Evolutionary conservation across 1,140 invertebrate species (phyloP), one percentile per base, ranked within the genome.

Genomic region (Chlorops oryzae): DNA sequence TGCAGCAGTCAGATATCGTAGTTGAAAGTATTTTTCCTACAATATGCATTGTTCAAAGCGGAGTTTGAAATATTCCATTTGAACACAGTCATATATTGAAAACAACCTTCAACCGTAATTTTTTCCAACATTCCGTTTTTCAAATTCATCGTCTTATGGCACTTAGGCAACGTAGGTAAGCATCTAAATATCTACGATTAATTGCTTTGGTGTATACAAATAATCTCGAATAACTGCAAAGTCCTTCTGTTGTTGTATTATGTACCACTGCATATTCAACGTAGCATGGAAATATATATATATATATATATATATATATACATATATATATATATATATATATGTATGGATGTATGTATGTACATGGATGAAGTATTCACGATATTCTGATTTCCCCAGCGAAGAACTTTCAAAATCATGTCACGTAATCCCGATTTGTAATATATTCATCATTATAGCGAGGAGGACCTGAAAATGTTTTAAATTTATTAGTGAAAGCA

Each of bases 391-490:
- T n/a, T n/a, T n/a, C n/a, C n/a, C n/a, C n/a, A n/a, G n/a, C n/a
- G n/a, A n/a, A n/a, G n/a, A n/a, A n/a, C n/a, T n/a, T 47, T 52
- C 49, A 48, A 23, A 47, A 61, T 70, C 53, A 70, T 50, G 66
- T 61, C 40, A 63, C 62, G 47, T 60, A 70, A 49, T 70, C 66
- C 24, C 66, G 63, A 52, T 52, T 66, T 2, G 62, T 40, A 28
- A 55, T 47, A 38, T 63, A 70, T 40, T 70, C 66, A 43, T 70
- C 66, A 42, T 53, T 63, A 54, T 67, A 70, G 35, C 66, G 66
- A 62, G 50, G 52, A 57, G 21, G 48, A 56, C 5, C 13, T 21
- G 28, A 43, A 40, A 25, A 35, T 24, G 3, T 35, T 18, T 23
- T 9, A 34, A 22, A 35, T 5, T 20, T 28, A 34, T 10, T 34